These are phyloP conservation scores for Zootermopsis nevadensis DNA, from an alignment of 2,888 invertebrate species.

Conservation along the genomic window DNA sequence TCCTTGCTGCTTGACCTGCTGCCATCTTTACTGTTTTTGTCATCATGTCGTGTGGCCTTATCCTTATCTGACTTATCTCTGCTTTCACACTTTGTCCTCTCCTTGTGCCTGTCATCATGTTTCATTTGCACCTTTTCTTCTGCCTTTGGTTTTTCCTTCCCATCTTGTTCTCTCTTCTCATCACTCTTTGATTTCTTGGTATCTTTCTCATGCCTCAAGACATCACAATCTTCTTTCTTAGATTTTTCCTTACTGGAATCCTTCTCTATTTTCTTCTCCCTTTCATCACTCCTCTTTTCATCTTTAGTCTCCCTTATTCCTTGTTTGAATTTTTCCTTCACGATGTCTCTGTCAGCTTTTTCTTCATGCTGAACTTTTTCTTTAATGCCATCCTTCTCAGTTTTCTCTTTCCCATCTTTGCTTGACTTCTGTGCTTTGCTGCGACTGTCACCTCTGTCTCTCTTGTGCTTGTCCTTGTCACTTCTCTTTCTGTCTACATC, in stretches of 20 bases:
- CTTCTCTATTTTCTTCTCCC: slow-evolving; percentile 24
- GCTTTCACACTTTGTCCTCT: slow-evolving; percentile 42
- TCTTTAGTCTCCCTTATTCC: slow-evolving; percentile 61
- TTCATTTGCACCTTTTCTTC: slow-evolving; percentile 58
- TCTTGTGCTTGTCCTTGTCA: slow-evolving; percentile 41
- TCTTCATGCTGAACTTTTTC: slow-evolving; percentile 45
- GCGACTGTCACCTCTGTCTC: neutral
- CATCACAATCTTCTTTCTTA: slow-evolving; percentile 52
- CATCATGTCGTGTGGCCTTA: slow-evolving; percentile 48
- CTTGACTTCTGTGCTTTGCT: slow-evolving; percentile 36
- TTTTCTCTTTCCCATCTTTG: slow-evolving; percentile 46
- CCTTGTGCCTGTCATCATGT: slow-evolving; percentile 58
- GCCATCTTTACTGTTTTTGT: slow-evolving; percentile 45
- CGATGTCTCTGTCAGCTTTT: slow-evolving; percentile 31
- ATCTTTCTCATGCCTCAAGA: slow-evolving; percentile 53
- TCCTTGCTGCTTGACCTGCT: slow-evolving; percentile 39
- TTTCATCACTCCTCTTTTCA: slow-evolving; percentile 60
- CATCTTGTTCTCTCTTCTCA: slow-evolving; percentile 50
- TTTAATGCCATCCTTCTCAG: slow-evolving; percentile 51
- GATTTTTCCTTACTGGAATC: slow-evolving; percentile 63
- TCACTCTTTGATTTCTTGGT: slow-evolving; percentile 48
- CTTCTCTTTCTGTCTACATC: slow-evolving; percentile 31
- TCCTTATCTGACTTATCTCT: slow-evolving; percentile 52
- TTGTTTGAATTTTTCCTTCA: slow-evolving; percentile 29
- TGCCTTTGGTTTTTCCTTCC: slow-evolving; percentile 50